Conservation (phyloP, 2,888 invertebrate species). For the Agonopterix subpropinquella region DNA sequence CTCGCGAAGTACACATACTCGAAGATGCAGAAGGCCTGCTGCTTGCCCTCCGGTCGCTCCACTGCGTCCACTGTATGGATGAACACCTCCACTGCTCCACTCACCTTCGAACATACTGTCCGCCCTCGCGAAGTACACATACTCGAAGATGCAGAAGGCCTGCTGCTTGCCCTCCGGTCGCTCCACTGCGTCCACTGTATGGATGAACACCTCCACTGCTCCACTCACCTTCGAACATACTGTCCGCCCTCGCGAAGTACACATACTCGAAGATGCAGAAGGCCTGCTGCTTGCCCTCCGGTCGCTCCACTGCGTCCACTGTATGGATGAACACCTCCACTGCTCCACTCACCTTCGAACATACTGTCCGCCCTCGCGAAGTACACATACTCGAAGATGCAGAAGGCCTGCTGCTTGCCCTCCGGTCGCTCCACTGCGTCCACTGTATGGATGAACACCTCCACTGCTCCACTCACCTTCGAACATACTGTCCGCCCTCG, state of each 20-base stretch:
- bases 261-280: conserved; percentile 99
- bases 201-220: conserved; percentile 71
- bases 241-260: conserved; percentile 97
- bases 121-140: conserved; percentile 98
- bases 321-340: conserved; percentile 84
- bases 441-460: conserved; percentile 88
- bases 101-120: conserved; percentile 96
- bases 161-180: conserved; percentile 86
- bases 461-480: conserved; percentile 80
- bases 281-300: conserved; percentile 86
- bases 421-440: conserved; percentile 90
- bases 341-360: conserved; percentile 85
- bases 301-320: conserved; percentile 89
- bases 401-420: conserved; percentile 91
- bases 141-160: conserved; percentile 99
- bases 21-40: conserved; percentile 97
- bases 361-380: conserved; percentile 97
- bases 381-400: conserved; percentile 99
- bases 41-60: conserved; percentile 84
- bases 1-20: conserved; percentile 99
- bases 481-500: conserved; percentile 95
- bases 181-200: conserved; percentile 90
- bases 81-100: conserved; percentile 3
- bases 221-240: conserved; percentile 90
- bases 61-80: conserved; percentile 92